Base-by-base conservation (phyloP, 2,888 invertebrate species). In the Azorinus chamasolen region DNA sequence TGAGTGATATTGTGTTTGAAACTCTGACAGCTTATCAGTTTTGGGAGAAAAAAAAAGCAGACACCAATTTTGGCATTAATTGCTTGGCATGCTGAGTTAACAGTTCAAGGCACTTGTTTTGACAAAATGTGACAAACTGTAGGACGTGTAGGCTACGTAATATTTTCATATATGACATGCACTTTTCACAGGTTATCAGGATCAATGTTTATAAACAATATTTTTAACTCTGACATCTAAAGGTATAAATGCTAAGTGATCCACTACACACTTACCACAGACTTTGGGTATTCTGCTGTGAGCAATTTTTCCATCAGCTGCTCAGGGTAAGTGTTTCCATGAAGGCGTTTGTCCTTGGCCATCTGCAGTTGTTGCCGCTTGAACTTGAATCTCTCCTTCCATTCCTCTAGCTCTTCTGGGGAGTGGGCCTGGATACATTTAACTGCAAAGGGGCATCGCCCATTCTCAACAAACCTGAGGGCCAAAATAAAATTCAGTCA, bases 391-490 rank as follows among this genome's bases (percentile, higher is more conserved):
- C 96, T 93, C 83, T 95, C 95, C 85, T 95, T 95, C 96, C 96
- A 96, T 91, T 96, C 96, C 25, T 94, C 94, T 10, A 96, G 92
- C 91, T 96, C 96, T 55, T 95, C 95, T 24, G 94, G 92, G 1
- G 96, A 95, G 89, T 96, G 96, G 1, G 96, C 96, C 90, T 95
- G 95, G 12, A 95, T 95, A 91, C 96, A 96, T 88, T 95, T 95
- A 55, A 95, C 94, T 20, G 96, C 96, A 87, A 95, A 95, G 55
- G 95, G 94, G 89, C 96, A 96, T 2, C 86, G 84, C 6, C 85
- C 85, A 53, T 79, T 88, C 39, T 89, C 88, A 53, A 72, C 50
- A 63, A 79, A 88, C 54, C 90, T 90, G 58, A 16, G 54, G 39
- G 1, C 2, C n/a, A 18, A 3, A 53, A 53, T n/a, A 32, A n/a